phyloP scores from a whole-genome alignment of 2,797 vertebrate genomes.

The Helarctos malayanus region DNA sequence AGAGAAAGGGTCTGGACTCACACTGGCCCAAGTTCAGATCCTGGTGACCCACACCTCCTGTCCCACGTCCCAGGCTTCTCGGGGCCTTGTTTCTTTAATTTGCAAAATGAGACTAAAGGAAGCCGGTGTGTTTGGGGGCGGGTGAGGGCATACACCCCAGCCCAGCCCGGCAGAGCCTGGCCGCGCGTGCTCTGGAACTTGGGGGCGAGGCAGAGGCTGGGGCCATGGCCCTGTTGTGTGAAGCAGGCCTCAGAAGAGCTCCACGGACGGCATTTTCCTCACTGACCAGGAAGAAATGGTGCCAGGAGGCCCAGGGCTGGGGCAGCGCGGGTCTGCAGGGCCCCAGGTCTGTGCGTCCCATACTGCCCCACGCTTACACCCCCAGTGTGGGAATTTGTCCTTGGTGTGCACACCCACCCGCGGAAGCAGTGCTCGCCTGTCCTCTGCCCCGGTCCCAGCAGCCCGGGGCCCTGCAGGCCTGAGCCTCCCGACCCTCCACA shows the following conservation, averaged over 20 bases:
- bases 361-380: rapidly evolving
- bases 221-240: rapidly evolving
- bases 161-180: rapidly evolving
- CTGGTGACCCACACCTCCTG: rapidly evolving
- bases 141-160: rapidly evolving
- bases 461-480: neutral
- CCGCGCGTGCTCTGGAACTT: rapidly evolving
- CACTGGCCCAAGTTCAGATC: neutral
- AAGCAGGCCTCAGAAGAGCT: rapidly evolving
- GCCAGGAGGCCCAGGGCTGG: rapidly evolving
- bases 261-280: rapidly evolving
- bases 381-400: rapidly evolving
- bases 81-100: neutral
- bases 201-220: neutral
- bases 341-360: rapidly evolving
- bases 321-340: neutral
- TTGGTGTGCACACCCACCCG: rapidly evolving
- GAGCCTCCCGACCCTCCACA: neutral
- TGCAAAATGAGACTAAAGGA: neutral
- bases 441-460: rapidly evolving
- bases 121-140: neutral
- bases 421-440: rapidly evolving
- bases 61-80: neutral
- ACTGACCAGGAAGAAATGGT: neutral
- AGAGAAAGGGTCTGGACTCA: neutral